These are phyloP conservation scores for Daphoenositta chrysoptera DNA, from an alignment of 2,113 vertebrate genomes.

Conservation along the genomic window DNA sequence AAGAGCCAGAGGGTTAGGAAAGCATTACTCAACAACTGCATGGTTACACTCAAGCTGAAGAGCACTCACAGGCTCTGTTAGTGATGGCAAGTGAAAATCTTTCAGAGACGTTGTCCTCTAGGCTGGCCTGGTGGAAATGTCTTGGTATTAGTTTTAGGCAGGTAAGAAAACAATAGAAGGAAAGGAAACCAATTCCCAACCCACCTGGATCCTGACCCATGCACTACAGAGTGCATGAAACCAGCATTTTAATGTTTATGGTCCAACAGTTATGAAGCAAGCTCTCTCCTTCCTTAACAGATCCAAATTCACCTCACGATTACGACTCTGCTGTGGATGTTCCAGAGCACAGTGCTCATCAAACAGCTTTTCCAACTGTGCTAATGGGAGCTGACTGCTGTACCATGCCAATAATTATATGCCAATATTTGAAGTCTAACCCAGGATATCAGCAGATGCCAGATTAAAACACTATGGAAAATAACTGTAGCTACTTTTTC, in stretches of 20 bases:
- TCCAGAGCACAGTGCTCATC: not conserved
- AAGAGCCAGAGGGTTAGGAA: not conserved
- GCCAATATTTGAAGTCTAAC: not conserved
- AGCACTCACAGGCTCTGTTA: not conserved
- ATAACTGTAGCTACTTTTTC: not conserved
- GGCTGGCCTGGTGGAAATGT: not conserved
- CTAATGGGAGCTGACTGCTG: not conserved
- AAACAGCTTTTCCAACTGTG: not conserved
- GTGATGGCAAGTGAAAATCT: not conserved
- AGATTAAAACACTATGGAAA: not conserved
- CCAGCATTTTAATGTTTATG: not conserved
- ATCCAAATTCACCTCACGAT: not conserved
- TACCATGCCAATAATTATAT: not conserved
- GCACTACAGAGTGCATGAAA: not conserved
- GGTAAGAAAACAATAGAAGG: not conserved
- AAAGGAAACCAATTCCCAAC: not conserved
- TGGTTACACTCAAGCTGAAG: not conserved
- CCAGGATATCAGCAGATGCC: not conserved
- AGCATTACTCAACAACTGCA: not conserved
- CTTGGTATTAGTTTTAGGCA: not conserved
- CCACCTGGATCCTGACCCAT: not conserved
- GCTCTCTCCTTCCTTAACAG: not conserved
- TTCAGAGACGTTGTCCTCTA: not conserved
- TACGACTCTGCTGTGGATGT: accelerated
- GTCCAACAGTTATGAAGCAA: not conserved